Base-by-base conservation (phyloP, 2,888 invertebrate genomes). In the Chrysotoxum bicinctum region DNA sequence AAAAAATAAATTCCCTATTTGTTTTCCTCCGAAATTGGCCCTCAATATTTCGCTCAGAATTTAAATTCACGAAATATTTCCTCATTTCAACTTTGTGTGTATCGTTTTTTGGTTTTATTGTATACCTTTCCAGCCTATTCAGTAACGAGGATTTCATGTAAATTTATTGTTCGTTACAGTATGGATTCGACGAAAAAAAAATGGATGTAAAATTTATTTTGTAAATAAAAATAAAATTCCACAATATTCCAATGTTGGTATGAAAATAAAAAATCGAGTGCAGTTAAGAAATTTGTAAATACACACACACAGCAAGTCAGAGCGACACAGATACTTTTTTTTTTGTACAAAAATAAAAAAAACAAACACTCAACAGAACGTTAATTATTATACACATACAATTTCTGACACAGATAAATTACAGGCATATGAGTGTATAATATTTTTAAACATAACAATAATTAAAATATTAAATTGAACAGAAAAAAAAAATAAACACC, bases 111-210 rank as follows among this genome's bases (percentile, higher is more conserved):
- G 26, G 2, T 62, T 62, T 43, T 62, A 40, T 26, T 56, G 16
- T n/a, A 37, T 16, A 23, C 60, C 43, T 45, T 19, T 9, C 8
- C 45, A 45, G 35, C 58, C 35, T 19, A 64, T 19, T 16, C 16
- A 45, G 19, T 81, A 50, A 56, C 66, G 60, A 52, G 50, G 52
- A 76, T 58, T 83, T 66, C 66, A 54, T 56, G 72, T 66, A 79
- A 43, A 14, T 75, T 87, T 73, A 43, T 64, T 32, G 30, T 64
- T 40, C 21, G 16, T 14, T 30, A 26, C 43, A 16, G 23, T 30
- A 45, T 64, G 32, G 7, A 43, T 30, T 30, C 48, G n/a, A 45
- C 14, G 64, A 60, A 37, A 56, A 26, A 12, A 74, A 84, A 14
- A 72, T 62, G 74, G 69, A 74, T 70, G 43, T 68, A 40, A 54